phyloP scores from a whole-genome alignment of 2,797 vertebrate species.

The Scolopax rusticola region DNA sequence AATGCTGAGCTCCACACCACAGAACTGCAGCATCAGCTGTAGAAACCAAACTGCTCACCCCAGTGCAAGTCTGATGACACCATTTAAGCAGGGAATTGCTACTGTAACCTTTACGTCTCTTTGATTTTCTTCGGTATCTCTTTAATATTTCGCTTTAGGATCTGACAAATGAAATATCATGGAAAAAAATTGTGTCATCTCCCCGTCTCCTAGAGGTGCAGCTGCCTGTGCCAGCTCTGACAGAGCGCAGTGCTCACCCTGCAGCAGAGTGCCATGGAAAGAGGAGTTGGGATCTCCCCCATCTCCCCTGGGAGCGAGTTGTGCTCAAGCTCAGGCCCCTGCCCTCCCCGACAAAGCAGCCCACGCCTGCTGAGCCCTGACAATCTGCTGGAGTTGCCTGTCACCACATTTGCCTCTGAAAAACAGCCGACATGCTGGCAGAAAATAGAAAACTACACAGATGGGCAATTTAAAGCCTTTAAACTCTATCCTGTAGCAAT shows the following conservation, averaged over 20 bases:
- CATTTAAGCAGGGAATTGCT: not conserved
- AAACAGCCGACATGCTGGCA: not conserved
- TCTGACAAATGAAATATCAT: not conserved
- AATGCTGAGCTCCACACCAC: not conserved
- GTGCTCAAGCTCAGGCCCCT: not conserved
- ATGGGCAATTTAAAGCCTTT: not conserved
- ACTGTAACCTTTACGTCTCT: not conserved
- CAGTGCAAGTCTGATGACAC: not conserved
- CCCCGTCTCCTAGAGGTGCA: rapidly evolving
- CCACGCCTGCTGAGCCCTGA: not conserved
- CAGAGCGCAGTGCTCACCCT: not conserved
- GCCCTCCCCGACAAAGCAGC: not conserved
- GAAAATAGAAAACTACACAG: not conserved
- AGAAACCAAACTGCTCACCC: not conserved
- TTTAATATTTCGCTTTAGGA: not conserved
- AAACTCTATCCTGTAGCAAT: not conserved
- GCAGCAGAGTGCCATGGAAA: not conserved
- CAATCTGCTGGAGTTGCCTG: not conserved
- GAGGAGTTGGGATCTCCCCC: not conserved
- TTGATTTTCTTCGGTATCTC: not conserved
- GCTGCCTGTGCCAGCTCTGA: not conserved
- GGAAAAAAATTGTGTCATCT: not conserved
- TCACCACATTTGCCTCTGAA: not conserved
- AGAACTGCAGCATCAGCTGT: not conserved
- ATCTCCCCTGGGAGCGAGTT: not conserved